Conservation (phyloP, 2,888 invertebrate species). For the Drosophila parthenogenetica region DNA sequence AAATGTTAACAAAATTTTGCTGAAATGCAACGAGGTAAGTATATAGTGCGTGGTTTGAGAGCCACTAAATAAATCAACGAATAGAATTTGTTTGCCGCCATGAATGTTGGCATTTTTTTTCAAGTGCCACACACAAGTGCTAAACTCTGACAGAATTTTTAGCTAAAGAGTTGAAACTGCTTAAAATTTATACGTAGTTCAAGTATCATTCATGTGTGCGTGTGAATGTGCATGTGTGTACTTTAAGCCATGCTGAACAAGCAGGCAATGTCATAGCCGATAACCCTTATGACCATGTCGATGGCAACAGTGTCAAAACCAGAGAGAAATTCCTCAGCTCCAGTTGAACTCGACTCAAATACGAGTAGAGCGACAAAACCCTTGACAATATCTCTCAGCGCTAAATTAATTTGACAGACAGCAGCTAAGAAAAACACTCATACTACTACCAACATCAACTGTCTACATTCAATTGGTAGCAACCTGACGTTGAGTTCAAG, state of each 20-base stretch:
- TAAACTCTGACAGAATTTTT: constrained; percentile 31
- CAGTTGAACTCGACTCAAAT: background rate
- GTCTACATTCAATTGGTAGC: constrained; percentile 11
- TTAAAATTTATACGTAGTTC: constrained; percentile 50
- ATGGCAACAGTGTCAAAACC: constrained; percentile 50
- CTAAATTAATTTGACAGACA: constrained; percentile 55
- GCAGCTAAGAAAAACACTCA: background rate
- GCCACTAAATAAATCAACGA: constrained; percentile 64
- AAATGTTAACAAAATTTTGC: constrained; percentile 62
- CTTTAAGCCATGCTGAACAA: constrained; percentile 30
- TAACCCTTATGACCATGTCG: constrained; percentile 52
- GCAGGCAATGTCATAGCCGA: constrained; percentile 30
- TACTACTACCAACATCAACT: background rate
- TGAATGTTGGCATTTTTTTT: constrained; percentile 5
- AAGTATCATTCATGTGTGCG: constrained; percentile 26
- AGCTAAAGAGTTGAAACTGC: constrained; percentile 35
- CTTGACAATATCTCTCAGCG: constrained; percentile 43
- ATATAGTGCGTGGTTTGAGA: constrained; percentile 9
- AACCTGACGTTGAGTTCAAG: constrained; percentile 42
- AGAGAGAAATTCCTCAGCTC: constrained; percentile 23
- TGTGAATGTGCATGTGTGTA: constrained; percentile 2
- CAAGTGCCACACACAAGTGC: constrained; percentile 21
- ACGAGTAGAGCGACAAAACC: constrained; percentile 7
- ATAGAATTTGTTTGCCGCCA: constrained; percentile 38
- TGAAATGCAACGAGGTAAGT: constrained; percentile 36